phyloP scores from a whole-genome alignment of 2,888 invertebrate species.

The Microplitis deprimator region DNA sequence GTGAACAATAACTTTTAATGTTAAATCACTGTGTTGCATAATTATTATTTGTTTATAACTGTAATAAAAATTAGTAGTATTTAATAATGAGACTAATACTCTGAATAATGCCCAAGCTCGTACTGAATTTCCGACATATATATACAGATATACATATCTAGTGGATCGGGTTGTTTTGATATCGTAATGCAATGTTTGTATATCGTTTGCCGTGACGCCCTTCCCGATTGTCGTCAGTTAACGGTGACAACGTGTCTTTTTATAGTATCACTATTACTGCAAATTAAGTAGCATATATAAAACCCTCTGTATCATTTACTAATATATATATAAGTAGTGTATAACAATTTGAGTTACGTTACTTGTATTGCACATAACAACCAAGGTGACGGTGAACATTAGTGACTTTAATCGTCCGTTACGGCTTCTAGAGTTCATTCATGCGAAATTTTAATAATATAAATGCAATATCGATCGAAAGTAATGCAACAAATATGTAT shows the following conservation, averaged over 20 bases:
- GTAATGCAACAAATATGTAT: neutral
- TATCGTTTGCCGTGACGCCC: conserved; percentile 33
- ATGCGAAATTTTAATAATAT: conserved; percentile 45
- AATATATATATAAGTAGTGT: neutral
- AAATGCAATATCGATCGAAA: conserved; percentile 9
- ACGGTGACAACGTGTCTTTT: conserved; percentile 63
- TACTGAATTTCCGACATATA: too few species aligned
- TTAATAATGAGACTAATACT: too few species aligned
- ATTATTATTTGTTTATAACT: too few species aligned
- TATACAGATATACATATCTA: too few species aligned
- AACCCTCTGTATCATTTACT: neutral
- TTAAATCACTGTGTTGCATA: too few species aligned
- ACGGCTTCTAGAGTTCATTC: conserved; percentile 48
- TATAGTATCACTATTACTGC: conserved; percentile 55
- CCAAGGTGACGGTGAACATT: conserved; percentile 39
- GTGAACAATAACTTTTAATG: too few species aligned
- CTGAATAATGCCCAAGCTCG: too few species aligned
- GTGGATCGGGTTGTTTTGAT: neutral
- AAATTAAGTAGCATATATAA: neutral
- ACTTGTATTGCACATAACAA: conserved; percentile 10
- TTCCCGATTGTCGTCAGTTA: conserved; percentile 38
- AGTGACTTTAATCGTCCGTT: conserved; percentile 48
- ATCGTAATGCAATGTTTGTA: neutral
- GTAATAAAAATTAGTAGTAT: too few species aligned
- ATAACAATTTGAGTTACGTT: conserved; percentile 3